A percentile compares a stretch with the other conserved stretches of the same genome.
These are phyloP conservation scores for Volucella inflata DNA, from an alignment of 2,888 invertebrate genomes.

Conservation along the genomic window DNA sequence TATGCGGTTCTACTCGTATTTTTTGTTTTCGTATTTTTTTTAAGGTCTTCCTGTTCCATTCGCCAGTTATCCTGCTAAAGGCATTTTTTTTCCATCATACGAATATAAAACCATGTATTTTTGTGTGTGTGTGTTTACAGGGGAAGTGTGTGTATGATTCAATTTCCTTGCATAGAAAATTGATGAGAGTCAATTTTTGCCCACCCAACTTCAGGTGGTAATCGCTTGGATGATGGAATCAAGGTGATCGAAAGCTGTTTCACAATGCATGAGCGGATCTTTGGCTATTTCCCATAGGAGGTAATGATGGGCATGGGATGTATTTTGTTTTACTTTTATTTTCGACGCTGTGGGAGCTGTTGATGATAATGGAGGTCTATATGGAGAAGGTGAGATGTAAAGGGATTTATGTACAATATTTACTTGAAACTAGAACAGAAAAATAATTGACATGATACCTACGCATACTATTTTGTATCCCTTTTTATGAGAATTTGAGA, in stretches of 20 bases:
- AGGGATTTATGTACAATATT: not conserved
- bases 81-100: not conserved
- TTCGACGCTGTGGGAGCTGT: constrained; percentile 6
- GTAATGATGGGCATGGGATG: constrained; percentile 55
- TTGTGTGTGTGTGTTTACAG: not conserved
- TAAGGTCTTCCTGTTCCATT: constrained; percentile 26
- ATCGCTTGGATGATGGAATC: constrained; percentile 60
- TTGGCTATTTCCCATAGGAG: constrained; percentile 56
- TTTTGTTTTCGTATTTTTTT: constrained; percentile 6
- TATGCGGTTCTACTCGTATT: constrained; percentile 37
- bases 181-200: constrained; percentile 34
- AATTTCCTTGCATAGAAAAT: constrained; percentile 53
- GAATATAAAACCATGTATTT: constrained; percentile 4
- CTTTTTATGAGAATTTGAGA: no score
- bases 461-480: no score
- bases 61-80: constrained; percentile 22
- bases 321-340: constrained; percentile 35
- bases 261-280: constrained; percentile 60
- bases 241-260: constrained; percentile 61
- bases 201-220: constrained; percentile 31
- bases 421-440: no score
- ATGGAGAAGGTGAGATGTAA: not conserved
- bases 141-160: constrained; percentile 55
- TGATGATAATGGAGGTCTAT: not conserved
- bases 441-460: no score